Evolutionary conservation across 2,888 invertebrate species (phyloP).

Genomic region (Anticlea derivata): DNA sequence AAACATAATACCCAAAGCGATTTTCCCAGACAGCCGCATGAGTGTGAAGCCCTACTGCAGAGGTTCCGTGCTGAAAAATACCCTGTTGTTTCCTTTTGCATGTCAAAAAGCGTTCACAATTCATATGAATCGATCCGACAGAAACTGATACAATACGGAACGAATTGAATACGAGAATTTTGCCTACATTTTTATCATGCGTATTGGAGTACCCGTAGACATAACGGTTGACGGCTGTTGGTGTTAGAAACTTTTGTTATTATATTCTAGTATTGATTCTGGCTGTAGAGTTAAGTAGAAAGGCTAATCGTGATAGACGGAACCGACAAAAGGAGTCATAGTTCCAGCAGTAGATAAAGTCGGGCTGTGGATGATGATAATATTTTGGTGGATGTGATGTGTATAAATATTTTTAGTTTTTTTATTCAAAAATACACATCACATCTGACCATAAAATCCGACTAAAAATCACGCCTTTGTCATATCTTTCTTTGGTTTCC

Average conservation of each 20-base stretch:
- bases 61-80: slow-evolving; percentile 61
- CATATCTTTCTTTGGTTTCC: too few relatives aligned
- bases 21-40: neutral
- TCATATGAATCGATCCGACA: slow-evolving; percentile 69
- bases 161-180: slow-evolving; percentile 57
- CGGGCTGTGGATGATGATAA: too few relatives aligned
- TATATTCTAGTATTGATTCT: slow-evolving; percentile 32
- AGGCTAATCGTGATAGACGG: too few relatives aligned
- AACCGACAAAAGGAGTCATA: too few relatives aligned
- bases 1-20: slow-evolving; percentile 1
- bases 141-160: slow-evolving; percentile 62
- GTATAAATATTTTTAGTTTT: too few relatives aligned
- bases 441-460: too few relatives aligned
- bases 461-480: too few relatives aligned
- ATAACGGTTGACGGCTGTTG: slow-evolving; percentile 23
- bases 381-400: too few relatives aligned
- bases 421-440: too few relatives aligned
- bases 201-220: too few relatives aligned
- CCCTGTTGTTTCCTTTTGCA: slow-evolving; percentile 70
- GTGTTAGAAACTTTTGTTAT: slow-evolving; percentile 14
- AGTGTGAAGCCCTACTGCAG: slow-evolving; percentile 41
- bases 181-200: slow-evolving; percentile 33
- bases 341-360: too few relatives aligned
- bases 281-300: too few relatives aligned
- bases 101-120: slow-evolving; percentile 69